Evolutionary conservation across 2,797 vertebrate genomes (phyloP).

Genomic region (Cyclura pinguis): DNA sequence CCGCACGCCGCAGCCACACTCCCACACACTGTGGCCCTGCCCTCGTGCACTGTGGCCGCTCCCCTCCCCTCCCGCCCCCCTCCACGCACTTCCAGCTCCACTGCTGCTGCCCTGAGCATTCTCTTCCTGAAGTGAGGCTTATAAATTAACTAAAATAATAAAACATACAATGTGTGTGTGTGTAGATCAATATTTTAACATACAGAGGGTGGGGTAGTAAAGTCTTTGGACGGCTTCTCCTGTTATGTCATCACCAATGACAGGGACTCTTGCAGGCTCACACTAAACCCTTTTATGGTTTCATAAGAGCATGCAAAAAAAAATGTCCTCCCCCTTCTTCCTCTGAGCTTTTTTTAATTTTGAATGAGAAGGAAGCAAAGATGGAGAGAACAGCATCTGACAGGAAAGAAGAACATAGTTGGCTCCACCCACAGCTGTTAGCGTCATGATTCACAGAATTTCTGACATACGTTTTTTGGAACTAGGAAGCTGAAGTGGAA

Average conservation of each 20-base stretch:
- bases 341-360: neutral
- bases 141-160: neutral
- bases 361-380: neutral
- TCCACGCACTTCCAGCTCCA: too few species aligned
- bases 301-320: neutral
- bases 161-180: neutral
- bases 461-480: neutral
- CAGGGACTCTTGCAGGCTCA: neutral
- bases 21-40: too few species aligned
- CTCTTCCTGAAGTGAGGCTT: neutral
- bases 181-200: neutral
- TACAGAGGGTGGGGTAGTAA: neutral
- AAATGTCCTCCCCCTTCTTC: neutral
- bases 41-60: too few species aligned
- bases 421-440: neutral
- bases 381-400: neutral
- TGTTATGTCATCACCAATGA: too few species aligned
- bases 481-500: constrained; percentile 21
- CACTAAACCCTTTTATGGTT: neutral
- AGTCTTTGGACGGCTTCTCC: neutral
- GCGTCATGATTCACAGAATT: neutral
- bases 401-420: neutral
- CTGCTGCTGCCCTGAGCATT: neutral
- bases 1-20: too few species aligned
- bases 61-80: too few species aligned